Percentiles rank a stretch among this genome's conserved stretches.
Conservation (phyloP, 2,113 vertebrate species). For the Caracal caracal region DNA sequence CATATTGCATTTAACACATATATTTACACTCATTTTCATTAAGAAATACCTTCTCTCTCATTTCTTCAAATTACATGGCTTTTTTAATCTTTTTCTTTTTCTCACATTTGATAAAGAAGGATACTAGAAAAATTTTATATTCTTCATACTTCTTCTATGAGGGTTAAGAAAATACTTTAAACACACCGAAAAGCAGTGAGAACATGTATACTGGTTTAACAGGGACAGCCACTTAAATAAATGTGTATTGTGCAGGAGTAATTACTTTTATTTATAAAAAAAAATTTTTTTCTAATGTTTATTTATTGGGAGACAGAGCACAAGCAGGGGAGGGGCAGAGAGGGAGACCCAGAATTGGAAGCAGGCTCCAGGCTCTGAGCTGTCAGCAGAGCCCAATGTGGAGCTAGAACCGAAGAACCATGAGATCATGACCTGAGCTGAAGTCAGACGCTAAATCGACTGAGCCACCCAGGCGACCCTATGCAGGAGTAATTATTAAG, state of each 20-base stretch:
- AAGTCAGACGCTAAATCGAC: too few relatives aligned
- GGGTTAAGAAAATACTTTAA: background rate
- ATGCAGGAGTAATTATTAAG: background rate
- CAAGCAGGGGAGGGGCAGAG: too few relatives aligned
- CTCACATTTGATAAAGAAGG: background rate
- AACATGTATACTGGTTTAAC: background rate
- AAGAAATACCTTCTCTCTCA: background rate
- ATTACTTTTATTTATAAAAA: background rate
- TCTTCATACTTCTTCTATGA: background rate
- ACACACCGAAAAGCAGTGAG: background rate
- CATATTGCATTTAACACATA: background rate
- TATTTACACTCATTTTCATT: background rate
- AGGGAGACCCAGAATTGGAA: too few relatives aligned
- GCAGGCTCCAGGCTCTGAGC: too few relatives aligned
- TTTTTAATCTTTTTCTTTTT: background rate
- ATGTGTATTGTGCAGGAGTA: background rate
- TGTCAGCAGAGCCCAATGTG: too few relatives aligned
- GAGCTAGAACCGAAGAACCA: too few relatives aligned
- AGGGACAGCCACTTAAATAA: background rate
- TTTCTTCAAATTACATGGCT: background rate
- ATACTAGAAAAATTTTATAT: background rate
- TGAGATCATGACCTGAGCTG: too few relatives aligned
- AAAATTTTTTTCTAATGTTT: too few relatives aligned
- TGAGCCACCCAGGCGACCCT: too few relatives aligned
- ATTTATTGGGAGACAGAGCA: too few relatives aligned